Evolutionary conservation across 2,797 vertebrate species (phyloP).

Genomic region (Chloroceryle inda): DNA sequence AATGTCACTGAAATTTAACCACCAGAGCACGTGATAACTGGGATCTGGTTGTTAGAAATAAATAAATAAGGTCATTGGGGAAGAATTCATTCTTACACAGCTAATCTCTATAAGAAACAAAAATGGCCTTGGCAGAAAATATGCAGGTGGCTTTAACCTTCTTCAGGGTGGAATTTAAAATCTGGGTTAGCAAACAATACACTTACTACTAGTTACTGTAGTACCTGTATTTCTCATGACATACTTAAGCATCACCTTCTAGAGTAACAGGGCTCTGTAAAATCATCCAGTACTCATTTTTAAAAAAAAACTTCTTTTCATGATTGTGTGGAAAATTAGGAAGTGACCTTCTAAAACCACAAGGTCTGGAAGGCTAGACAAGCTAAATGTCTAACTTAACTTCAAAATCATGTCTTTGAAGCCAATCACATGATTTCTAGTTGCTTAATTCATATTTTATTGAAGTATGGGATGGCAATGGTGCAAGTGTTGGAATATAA

Average conservation of each 20-base stretch:
- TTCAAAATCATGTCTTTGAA: neutral
- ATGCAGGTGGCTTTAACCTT: neutral
- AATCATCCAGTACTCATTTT: neutral
- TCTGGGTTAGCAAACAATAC: neutral
- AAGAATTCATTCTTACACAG: neutral
- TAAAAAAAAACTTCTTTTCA: neutral
- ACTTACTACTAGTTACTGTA: neutral
- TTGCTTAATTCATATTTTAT: neutral
- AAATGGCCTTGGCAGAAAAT: neutral
- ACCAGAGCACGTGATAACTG: neutral
- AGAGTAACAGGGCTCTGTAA: neutral
- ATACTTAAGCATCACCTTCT: neutral
- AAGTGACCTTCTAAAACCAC: neutral
- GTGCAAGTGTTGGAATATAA: neutral
- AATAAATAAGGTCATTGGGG: neutral
- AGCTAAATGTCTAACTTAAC: neutral
- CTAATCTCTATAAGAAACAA: neutral
- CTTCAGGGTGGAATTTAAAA: neutral
- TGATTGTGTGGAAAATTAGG: neutral
- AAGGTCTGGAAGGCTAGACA: neutral
- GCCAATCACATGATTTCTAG: neutral
- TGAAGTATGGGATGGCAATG: neutral
- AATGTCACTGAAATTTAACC: neutral
- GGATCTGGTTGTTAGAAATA: neutral
- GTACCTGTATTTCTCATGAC: neutral